A percentile compares a stretch with the other conserved stretches of the same genome.
Conservation (phyloP, 2,888 invertebrate genomes). For the Ptilodon capucinus region DNA sequence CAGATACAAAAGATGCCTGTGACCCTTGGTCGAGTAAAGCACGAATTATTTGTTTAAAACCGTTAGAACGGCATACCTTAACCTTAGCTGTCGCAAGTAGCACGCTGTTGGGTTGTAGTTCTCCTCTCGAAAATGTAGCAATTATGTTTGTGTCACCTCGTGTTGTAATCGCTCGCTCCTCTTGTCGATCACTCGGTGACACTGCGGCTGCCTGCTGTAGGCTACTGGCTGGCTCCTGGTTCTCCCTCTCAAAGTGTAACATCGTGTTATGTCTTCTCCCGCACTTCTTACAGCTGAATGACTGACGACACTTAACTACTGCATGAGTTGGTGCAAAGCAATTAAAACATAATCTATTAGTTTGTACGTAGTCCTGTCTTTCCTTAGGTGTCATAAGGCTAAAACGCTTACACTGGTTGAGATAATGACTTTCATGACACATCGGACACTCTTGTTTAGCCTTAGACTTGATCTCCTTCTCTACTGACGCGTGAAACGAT, state of each 20-base stretch:
- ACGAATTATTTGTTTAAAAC: background rate
- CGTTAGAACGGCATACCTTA: background rate
- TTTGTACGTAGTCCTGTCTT: background rate
- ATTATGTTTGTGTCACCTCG: background rate
- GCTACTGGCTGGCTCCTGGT: background rate
- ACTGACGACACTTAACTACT: background rate
- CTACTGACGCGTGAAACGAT: background rate
- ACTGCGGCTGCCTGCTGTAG: too few relatives aligned
- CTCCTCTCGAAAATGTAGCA: too few relatives aligned
- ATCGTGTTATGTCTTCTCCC: background rate
- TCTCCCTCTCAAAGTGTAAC: background rate
- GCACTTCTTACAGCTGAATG: background rate
- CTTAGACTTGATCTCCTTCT: background rate
- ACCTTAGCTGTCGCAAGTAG: background rate
- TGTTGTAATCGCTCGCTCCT: background rate
- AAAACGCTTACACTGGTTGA: background rate
- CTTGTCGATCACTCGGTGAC: background rate
- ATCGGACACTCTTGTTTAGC: background rate
- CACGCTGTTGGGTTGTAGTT: background rate
- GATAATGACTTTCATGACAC: background rate
- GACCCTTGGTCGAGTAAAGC: background rate
- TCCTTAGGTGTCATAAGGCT: background rate
- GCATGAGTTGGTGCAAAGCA: background rate
- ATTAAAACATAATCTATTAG: background rate
- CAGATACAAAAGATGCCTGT: background rate